phyloP scores from a whole-genome alignment of 1,140 invertebrate species.

The Antheraea mylitta region DNA sequence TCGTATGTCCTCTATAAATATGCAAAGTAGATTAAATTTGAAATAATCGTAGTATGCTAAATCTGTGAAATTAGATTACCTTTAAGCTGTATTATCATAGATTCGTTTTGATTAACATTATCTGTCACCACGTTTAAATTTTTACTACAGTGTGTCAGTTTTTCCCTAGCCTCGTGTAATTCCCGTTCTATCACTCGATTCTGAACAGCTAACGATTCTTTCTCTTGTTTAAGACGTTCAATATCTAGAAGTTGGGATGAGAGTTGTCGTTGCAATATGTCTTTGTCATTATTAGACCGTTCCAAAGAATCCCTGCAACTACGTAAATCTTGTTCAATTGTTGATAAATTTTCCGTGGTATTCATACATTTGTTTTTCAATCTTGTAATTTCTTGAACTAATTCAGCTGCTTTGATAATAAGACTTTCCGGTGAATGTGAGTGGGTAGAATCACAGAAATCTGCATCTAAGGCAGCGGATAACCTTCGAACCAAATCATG shows the following conservation, averaged over 20 bases:
- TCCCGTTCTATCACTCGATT: slow-evolving; percentile 83
- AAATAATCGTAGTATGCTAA: background rate
- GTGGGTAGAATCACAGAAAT: slow-evolving; percentile 82
- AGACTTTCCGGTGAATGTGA: slow-evolving; percentile 82
- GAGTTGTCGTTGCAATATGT: slow-evolving; percentile 84
- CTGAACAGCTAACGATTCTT: slow-evolving; percentile 83
- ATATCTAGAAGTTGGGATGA: slow-evolving; percentile 82
- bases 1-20: slow-evolving; percentile 83
- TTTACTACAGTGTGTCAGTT: slow-evolving; percentile 81
- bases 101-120: slow-evolving; percentile 84
- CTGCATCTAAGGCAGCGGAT: slow-evolving; percentile 83
- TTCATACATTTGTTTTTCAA: slow-evolving; percentile 79
- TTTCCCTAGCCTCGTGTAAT: slow-evolving; percentile 83
- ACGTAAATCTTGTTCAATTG: slow-evolving; percentile 83
- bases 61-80: slow-evolving; percentile 65
- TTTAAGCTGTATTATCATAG: slow-evolving; percentile 83
- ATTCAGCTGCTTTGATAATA: slow-evolving; percentile 85
- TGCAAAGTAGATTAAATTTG: background rate
- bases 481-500: slow-evolving; percentile 85
- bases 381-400: slow-evolving; percentile 83
- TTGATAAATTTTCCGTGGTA: slow-evolving; percentile 81
- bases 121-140: slow-evolving; percentile 83
- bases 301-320: slow-evolving; percentile 83
- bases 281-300: slow-evolving; percentile 82
- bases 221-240: slow-evolving; percentile 84